Base-by-base conservation (phyloP, 2,888 invertebrate genomes). In the Periphyllus acericola region DNA sequence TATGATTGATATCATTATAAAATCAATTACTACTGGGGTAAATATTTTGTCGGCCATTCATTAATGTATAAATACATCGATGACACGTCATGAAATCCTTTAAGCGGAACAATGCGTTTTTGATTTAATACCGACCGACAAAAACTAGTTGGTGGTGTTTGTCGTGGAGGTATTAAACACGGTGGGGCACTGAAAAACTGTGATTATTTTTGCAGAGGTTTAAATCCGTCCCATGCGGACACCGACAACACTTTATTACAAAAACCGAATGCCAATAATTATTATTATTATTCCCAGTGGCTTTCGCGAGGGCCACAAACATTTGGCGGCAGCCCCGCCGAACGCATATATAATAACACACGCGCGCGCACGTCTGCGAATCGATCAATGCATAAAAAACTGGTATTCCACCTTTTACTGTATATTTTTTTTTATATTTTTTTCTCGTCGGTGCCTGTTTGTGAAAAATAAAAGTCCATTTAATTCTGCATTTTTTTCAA, bases 401-500 rank as follows among this genome's bases (percentile, higher is more conserved):
- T n/a, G 60, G 74, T 40, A 46, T 32, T 52, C 52, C 52, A 52
- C 78, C 29, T 52, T 52, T 52, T 32, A 52, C 29, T 1, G 46
- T 32, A 19, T 40, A 40, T 36, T 75, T n/a, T 74, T 34, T 3
- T 60, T 11, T 34, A 32, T n/a, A 21, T 83, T 83, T 74, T 83
- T 75, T 36, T 68, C n/a, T 32, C 32, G 6, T 68, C 40, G 40
- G 14, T 29, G 25, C 71, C 76, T 60, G 84, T 52, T 55, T 52
- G 52, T 19, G 32, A 85, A 85, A 85, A 85, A 86, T 55, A 86
- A 86, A 60, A 86, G 36, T 80, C 60, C 29, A 60, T 86, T 86
- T 80, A 74, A 86, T 55, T 86, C 86, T 29, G 55, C 34, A 32
- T 74, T 80, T 85, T 86, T 72, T 86, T 80, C 86, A 86, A 86